Base-by-base conservation (phyloP, 2,888 invertebrate genomes). In the Tachina fera region DNA sequence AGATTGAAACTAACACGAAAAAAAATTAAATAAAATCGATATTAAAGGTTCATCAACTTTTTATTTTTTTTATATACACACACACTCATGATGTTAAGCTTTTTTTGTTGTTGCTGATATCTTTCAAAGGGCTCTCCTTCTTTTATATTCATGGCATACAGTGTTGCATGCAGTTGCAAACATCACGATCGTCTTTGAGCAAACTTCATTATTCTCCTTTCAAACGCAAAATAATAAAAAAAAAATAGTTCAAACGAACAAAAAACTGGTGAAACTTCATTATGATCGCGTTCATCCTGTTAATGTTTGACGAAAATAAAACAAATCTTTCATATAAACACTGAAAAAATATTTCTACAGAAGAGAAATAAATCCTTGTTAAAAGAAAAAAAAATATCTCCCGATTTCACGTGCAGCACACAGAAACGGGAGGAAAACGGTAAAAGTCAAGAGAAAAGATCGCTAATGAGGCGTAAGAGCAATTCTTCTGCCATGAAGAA, bases 1-100 rank as follows among this genome's bases (percentile, higher is more conserved):
- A 63, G 51, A 60, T 83, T 72, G 3, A 39, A 67, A 58, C 14
- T 45, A 72, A 58, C 11, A 65, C 56, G 58, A 58, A 65, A 58
- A 45, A 74, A 41, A 31, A 6, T 31, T 9, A 47, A 31, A 58
- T 47, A 74, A 79, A 53, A 68, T 67, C 74, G 31, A 83, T 76
- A 72, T 76, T 77, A 86, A 86, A 86, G 86, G 86, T 86, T 84
- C 87, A 82, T 87, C 87, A 84, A 81, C 83, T 83, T 74, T 77
- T 67, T 53, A 65, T 78, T 61, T 79, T 45, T 49, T 49, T 53
- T 47, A 13, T 10, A 76, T 51, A 75, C 68, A 70, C 45, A 77
- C 53, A 41, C 47, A 22, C 41, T 45, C 67, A 16, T 51, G 22
- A 49, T 56, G 47, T 70, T 22, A 58, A 87, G 84, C 79, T 88